phyloP scores from a whole-genome alignment of 2,797 vertebrate genomes.

The Urosaurus nigricauda region DNA sequence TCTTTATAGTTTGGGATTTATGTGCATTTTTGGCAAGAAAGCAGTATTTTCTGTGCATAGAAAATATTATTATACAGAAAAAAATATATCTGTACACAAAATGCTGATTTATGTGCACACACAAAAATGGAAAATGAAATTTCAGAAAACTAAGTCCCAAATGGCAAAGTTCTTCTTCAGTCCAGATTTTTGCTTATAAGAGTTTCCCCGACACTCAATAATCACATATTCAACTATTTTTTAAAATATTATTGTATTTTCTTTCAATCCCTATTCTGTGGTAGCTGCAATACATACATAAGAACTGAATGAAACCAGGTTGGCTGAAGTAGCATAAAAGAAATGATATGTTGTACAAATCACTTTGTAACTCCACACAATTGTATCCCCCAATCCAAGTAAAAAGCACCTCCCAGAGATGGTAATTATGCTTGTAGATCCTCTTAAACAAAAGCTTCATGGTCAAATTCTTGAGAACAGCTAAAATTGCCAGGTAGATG shows the following conservation, averaged over 20 bases:
- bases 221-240: too few relatives aligned
- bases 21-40: too few relatives aligned
- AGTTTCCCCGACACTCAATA: too few relatives aligned
- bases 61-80: background rate
- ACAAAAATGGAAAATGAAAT: too few relatives aligned
- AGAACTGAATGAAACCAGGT: background rate
- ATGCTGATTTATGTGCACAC: too few relatives aligned
- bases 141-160: too few relatives aligned
- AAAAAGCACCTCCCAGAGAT: background rate
- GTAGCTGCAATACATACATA: background rate
- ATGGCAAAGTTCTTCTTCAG: too few relatives aligned
- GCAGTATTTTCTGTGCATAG: background rate
- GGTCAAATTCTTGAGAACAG: slow-evolving; percentile 2
- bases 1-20: too few relatives aligned
- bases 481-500: slow-evolving; percentile 8
- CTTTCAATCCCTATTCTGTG: too few relatives aligned
- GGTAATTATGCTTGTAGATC: background rate
- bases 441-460: background rate
- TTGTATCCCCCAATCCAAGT: background rate
- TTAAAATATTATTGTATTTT: too few relatives aligned
- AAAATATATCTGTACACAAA: too few relatives aligned
- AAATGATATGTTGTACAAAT: background rate
- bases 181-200: too few relatives aligned
- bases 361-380: background rate
- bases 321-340: background rate